Percentiles rank a stretch among this genome's conserved stretches.
These are phyloP conservation scores for Eira barbara DNA, from an alignment of 2,113 vertebrate genomes.

Conservation along the genomic window DNA sequence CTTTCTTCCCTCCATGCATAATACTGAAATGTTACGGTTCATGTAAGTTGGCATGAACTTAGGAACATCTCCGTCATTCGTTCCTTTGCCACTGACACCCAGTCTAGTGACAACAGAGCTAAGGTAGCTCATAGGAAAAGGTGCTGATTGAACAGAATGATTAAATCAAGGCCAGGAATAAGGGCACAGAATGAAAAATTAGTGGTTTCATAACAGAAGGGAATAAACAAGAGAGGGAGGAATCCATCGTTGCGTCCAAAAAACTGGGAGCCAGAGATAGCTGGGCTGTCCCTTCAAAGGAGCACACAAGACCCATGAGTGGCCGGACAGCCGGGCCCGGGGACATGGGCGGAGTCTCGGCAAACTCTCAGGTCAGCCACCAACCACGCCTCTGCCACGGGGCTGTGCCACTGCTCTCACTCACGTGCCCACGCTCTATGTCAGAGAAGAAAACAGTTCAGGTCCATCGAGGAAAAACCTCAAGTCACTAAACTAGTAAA, in stretches of 20 bases:
- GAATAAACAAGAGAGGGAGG: background rate
- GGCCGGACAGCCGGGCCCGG: background rate
- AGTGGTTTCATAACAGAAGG: background rate
- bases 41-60: background rate
- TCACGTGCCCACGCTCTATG: rapidly evolving
- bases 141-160: background rate
- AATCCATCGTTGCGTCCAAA: background rate
- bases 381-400: rapidly evolving
- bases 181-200: background rate
- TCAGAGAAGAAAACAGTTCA: background rate
- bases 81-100: background rate
- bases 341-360: background rate
- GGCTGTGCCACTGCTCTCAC: background rate
- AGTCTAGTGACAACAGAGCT: background rate
- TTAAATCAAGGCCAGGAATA: background rate
- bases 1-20: background rate
- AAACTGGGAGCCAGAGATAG: background rate
- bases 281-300: background rate
- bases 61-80: background rate
- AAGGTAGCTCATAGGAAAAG: background rate
- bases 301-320: background rate
- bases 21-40: background rate
- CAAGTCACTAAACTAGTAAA: background rate
- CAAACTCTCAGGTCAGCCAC: rapidly evolving
- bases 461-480: background rate